A percentile compares a stretch with the other conserved stretches of the same genome.
These are phyloP conservation scores for Acanthisitta chloris DNA, from an alignment of 2,113 vertebrate species.

Conservation along the genomic window DNA sequence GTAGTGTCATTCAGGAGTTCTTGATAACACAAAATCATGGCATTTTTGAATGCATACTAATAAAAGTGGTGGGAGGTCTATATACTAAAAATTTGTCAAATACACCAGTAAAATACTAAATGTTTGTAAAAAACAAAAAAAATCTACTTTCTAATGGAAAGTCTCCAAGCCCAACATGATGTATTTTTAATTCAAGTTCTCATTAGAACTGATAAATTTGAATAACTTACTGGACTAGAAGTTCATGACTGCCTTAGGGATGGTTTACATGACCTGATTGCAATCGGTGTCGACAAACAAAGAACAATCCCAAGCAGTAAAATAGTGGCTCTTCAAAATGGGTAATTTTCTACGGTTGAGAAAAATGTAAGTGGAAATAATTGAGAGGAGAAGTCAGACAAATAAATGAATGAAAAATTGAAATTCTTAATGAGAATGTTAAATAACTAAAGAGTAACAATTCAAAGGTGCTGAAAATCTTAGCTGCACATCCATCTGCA, in stretches of 20 bases:
- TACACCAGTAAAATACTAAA: background rate
- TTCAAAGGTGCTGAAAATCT: background rate
- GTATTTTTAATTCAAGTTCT: background rate
- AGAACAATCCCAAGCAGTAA: background rate
- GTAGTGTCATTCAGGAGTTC: background rate
- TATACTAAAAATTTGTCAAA: background rate
- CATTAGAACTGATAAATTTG: slow-evolving; percentile 1
- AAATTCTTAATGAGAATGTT: background rate
- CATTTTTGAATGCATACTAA: background rate
- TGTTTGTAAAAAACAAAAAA: background rate
- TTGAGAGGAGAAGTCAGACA: background rate
- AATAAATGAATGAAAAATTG: background rate
- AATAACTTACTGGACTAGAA: slow-evolving; percentile 12
- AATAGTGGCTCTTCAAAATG: background rate
- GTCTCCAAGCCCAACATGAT: background rate
- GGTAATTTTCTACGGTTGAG: background rate
- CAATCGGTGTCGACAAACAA: background rate
- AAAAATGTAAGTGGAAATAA: background rate
- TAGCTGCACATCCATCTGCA: background rate
- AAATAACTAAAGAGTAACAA: background rate
- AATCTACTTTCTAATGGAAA: background rate
- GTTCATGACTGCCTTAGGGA: background rate
- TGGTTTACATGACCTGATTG: background rate
- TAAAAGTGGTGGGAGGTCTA: background rate
- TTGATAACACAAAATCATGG: background rate